A percentile compares a stretch with the other conserved stretches of the same genome.
phyloP scores from a whole-genome alignment of 2,113 vertebrate genomes.

The Oxygymnocypris stewartii region DNA sequence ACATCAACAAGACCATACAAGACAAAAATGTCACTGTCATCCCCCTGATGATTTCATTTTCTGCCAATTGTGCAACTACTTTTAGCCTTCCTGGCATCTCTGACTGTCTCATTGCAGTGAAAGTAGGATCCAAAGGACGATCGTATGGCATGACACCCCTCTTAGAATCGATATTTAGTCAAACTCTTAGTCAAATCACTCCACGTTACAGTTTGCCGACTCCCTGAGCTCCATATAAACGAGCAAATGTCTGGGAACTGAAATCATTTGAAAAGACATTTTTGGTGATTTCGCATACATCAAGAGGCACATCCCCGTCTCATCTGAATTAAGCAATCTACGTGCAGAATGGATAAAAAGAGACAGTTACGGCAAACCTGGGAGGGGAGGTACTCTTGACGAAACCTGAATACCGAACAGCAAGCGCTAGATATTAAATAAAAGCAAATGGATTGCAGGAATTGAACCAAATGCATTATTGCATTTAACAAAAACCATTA shows the following conservation, averaged over 20 bases:
- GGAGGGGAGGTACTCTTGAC: not conserved
- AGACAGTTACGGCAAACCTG: conserved; percentile 19
- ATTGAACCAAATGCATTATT: conserved; percentile 54
- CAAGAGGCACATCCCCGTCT: not conserved
- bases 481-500: conserved; percentile 50
- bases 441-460: conserved; percentile 50
- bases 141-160: not conserved
- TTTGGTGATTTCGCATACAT: not conserved
- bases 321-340: not conserved
- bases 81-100: not conserved
- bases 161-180: conserved; percentile 9
- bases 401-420: conserved; percentile 29
- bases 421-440: conserved; percentile 36
- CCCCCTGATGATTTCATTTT: not conserved
- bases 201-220: not conserved
- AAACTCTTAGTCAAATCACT: not conserved
- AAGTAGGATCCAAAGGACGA: not conserved
- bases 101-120: not conserved
- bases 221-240: conserved; percentile 3
- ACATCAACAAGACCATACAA: not conserved
- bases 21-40: not conserved
- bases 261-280: conserved; percentile 32
- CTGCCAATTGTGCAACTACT: not conserved
- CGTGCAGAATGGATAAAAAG: conserved; percentile 25
- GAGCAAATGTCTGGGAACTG: conserved; percentile 3